Percentiles rank a stretch among this genome's conserved stretches.
Evolutionary conservation across 2,113 vertebrate genomes (phyloP).

Genomic region (Cephalopterus ornatus): DNA sequence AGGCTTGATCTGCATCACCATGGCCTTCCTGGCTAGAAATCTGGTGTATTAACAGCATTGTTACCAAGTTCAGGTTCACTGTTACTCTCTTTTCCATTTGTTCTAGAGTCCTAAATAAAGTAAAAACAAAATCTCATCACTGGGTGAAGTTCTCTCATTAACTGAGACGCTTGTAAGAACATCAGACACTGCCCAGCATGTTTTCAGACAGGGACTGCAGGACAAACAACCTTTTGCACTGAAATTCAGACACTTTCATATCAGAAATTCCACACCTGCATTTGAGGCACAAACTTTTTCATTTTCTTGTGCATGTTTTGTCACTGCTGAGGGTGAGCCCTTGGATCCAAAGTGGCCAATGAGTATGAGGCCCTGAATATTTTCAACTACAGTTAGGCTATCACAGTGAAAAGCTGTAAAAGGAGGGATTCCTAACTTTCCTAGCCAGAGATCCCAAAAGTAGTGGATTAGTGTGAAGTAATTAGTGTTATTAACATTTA

Average conservation of each 20-base stretch:
- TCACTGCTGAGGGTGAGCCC: background rate
- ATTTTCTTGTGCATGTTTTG: background rate
- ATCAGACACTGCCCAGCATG: background rate
- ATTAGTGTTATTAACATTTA: background rate
- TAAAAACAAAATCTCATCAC: background rate
- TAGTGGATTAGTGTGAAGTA: background rate
- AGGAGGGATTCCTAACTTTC: background rate
- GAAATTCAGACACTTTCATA: background rate
- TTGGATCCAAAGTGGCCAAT: background rate
- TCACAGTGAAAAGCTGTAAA: background rate
- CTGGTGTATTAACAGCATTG: background rate
- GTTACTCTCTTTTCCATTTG: background rate
- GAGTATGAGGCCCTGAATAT: background rate
- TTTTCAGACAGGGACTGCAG: background rate
- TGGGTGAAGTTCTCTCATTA: background rate
- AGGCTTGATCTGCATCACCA: background rate
- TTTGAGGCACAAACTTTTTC: background rate
- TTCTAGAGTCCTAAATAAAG: background rate
- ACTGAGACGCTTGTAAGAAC: background rate
- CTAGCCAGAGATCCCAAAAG: background rate
- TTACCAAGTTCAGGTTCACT: background rate
- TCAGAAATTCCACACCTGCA: background rate
- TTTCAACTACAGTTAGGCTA: background rate
- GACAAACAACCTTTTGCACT: rapidly evolving
- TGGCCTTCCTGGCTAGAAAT: background rate